Percentiles rank a stretch among this genome's conserved stretches.
Evolutionary conservation across 2,888 invertebrate genomes (phyloP).

Genomic region (Rambutsinella grinnellia): DNA sequence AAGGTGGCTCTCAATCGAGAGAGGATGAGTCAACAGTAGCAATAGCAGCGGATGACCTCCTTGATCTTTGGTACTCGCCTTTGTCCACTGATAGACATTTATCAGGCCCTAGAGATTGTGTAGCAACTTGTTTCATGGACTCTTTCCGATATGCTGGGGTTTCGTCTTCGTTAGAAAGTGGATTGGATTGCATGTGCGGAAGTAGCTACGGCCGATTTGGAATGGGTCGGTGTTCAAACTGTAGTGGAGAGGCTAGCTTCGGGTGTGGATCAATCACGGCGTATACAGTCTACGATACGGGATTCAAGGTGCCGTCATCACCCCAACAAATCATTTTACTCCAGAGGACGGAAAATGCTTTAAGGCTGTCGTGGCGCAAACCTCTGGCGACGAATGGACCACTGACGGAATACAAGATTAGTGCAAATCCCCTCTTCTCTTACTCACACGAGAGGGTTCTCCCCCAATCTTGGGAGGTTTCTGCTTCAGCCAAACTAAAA

Average conservation of each 20-base stretch:
- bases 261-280: conserved; percentile 79
- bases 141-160: conserved; percentile 71
- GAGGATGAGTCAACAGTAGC: conserved; percentile 46
- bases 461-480: conserved; percentile 59
- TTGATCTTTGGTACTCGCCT: conserved; percentile 51
- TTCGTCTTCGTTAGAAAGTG: conserved; percentile 68
- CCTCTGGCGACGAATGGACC: conserved; percentile 72
- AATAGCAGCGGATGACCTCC: conserved; percentile 14
- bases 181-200: conserved; percentile 71
- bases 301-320: conserved; percentile 77
- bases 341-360: conserved; percentile 76
- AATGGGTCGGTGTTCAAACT: conserved; percentile 72
- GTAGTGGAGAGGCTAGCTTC: conserved; percentile 75
- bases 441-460: conserved; percentile 63
- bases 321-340: conserved; percentile 75
- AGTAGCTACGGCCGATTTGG: conserved; percentile 69
- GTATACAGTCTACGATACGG: conserved; percentile 79
- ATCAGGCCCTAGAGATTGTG: conserved; percentile 26
- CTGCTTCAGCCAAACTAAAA: conserved; percentile 48
- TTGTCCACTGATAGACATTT: conserved; percentile 37
- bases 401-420: conserved; percentile 70
- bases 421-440: conserved; percentile 68
- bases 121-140: conserved; percentile 40
- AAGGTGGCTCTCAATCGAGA: conserved; percentile 1
- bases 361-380: conserved; percentile 71